phyloP scores from a whole-genome alignment of 2,113 vertebrate species.

The Phaethornis superciliosus region DNA sequence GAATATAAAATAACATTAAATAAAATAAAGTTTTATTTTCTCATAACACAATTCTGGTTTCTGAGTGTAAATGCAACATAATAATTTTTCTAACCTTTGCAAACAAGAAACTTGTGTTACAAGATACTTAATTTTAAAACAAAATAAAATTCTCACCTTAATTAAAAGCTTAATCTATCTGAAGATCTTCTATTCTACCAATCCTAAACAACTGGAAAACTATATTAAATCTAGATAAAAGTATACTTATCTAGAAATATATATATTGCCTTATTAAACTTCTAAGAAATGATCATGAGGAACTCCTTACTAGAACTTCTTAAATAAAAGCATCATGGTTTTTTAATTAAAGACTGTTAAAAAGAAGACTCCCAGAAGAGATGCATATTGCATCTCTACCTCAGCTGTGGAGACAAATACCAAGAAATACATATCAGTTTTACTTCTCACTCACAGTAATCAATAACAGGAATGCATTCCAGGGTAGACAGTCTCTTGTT shows the following conservation, averaged over 20 bases:
- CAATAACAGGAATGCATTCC: not conserved
- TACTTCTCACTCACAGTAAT: not conserved
- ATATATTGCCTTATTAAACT: not conserved
- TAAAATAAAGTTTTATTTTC: constrained; percentile 20
- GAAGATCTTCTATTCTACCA: not conserved
- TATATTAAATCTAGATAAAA: not conserved
- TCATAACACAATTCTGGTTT: not conserved
- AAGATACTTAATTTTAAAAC: constrained; percentile 41
- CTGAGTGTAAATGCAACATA: constrained; percentile 26
- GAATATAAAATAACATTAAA: no score
- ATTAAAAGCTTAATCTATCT: constrained; percentile 55
- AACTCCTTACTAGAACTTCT: not conserved
- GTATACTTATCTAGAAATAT: not conserved
- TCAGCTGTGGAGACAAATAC: not conserved
- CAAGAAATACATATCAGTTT: not conserved
- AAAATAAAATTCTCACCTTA: constrained; percentile 40
- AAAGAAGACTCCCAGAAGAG: not conserved
- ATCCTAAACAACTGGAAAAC: not conserved
- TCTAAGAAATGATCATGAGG: not conserved
- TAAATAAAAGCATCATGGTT: not conserved
- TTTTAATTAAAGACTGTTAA: not conserved
- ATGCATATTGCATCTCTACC: not conserved
- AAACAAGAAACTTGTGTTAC: constrained; percentile 57
- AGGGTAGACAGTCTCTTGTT: not conserved
- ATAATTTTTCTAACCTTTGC: constrained; percentile 31